Conservation (phyloP, 2,113 vertebrate species). For the Chaetops frenatus region DNA sequence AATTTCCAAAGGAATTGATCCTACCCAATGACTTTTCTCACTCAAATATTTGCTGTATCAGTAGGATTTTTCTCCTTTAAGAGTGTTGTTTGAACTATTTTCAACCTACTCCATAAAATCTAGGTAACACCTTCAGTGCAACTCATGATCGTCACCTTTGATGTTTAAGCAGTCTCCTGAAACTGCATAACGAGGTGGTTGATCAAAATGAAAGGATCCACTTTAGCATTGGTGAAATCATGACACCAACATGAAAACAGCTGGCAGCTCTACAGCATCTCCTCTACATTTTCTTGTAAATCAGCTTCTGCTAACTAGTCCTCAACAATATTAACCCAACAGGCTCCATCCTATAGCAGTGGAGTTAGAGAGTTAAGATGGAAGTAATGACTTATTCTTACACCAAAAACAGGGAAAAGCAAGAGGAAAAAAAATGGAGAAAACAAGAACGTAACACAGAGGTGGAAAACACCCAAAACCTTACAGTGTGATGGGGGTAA, state of each 20-base stretch:
- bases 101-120: neutral
- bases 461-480: accelerated
- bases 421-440: neutral
- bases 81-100: neutral
- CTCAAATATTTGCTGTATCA: neutral
- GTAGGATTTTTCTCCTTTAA: neutral
- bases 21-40: neutral
- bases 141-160: neutral
- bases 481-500: neutral
- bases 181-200: neutral
- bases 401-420: neutral
- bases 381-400: neutral
- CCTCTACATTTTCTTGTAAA: neutral
- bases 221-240: neutral
- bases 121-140: neutral
- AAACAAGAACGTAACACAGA: neutral
- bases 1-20: neutral
- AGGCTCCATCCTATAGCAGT: neutral
- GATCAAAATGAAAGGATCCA: neutral
- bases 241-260: neutral
- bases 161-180: neutral
- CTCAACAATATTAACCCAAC: neutral
- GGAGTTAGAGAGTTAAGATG: accelerated
- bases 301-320: neutral
- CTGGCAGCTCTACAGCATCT: neutral